phyloP scores from a whole-genome alignment of 2,113 vertebrate species.

The Zootoca vivipara region DNA sequence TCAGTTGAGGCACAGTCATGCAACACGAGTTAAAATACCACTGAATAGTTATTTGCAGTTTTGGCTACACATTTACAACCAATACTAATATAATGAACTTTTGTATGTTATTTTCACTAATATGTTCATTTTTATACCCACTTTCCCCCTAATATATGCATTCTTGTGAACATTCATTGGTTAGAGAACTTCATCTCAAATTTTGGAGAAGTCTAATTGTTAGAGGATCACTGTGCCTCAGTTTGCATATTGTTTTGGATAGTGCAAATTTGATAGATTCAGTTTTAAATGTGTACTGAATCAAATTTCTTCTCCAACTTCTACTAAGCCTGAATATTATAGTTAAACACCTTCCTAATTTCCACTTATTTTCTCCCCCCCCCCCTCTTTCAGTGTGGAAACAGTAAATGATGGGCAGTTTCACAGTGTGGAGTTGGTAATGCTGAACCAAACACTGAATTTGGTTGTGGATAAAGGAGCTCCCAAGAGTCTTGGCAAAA shows the following conservation, averaged over 20 bases:
- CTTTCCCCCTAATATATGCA: not conserved
- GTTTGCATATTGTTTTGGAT: too few relatives aligned
- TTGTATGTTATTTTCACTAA: too few relatives aligned
- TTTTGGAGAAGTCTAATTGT: too few relatives aligned
- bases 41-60: not conserved
- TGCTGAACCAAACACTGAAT: conserved; percentile 93
- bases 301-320: too few relatives aligned
- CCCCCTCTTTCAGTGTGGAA: conserved; percentile 83
- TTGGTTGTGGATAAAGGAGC: conserved; percentile 94
- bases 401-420: conserved; percentile 95
- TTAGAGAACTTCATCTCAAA: too few relatives aligned
- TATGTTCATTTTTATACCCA: too few relatives aligned
- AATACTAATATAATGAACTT: too few relatives aligned
- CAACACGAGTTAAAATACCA: not conserved
- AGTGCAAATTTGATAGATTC: too few relatives aligned
- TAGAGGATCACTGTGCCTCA: too few relatives aligned
- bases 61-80: too few relatives aligned
- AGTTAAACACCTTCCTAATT: conserved; percentile 5
- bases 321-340: not conserved
- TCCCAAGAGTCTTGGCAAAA: conserved; percentile 93
- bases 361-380: not conserved
- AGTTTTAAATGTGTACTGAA: too few relatives aligned
- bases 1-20: not conserved
- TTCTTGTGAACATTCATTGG: too few relatives aligned
- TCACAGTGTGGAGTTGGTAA: conserved; percentile 92